Base-by-base conservation (phyloP, 37 sponge, comb jelly and placozoan species). In the Eunapius fragilis region DNA sequence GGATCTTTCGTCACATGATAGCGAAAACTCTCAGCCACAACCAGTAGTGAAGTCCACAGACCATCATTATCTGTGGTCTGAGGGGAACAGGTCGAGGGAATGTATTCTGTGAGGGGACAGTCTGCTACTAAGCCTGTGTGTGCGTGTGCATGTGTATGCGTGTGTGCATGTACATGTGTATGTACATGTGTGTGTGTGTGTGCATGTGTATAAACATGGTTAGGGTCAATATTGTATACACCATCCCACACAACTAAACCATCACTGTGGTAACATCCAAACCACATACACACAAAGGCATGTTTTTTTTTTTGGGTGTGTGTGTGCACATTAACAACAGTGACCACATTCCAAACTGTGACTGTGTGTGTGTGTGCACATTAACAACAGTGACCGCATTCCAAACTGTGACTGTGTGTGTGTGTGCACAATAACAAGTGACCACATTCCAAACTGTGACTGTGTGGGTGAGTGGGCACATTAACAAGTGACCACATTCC, bases 11-110 rank as follows among this genome's bases (percentile, higher is more conserved):
- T 86, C 67, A 88, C 95, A 25, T 88, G 71, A 68, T 94, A 91
- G 48, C 95, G 82, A 73, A 91, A 86, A 10, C 86, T 89, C 68
- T 94, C 95, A 0, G 95, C 82, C n/a, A 84, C 95, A 32, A 94
- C 86, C 31, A 85, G 78, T 80, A 82, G 85, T 45, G 95, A 88
- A 72, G 95, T 94, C 95, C 95, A 94, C 32, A 94, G 80, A 25
- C 95, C 95, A 80, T 94, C 95, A 32, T 91, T 94, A 70, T 94
- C 95, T 22, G 95, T 86, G n/a, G 91, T 78, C 26, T 75, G 34
- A 0, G 95, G 95, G 22, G 81, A 28, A 86, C 95, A 94, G 24
- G 91, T 83, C 12, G 79, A 45, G n/a, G 76, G 82, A 14, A 67
- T 71, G 77, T 71, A 94, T 79, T 91, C 72, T 0, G 38, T 58